Conservation (phyloP, 1,140 invertebrate species). For the Trichoplusia ni region DNA sequence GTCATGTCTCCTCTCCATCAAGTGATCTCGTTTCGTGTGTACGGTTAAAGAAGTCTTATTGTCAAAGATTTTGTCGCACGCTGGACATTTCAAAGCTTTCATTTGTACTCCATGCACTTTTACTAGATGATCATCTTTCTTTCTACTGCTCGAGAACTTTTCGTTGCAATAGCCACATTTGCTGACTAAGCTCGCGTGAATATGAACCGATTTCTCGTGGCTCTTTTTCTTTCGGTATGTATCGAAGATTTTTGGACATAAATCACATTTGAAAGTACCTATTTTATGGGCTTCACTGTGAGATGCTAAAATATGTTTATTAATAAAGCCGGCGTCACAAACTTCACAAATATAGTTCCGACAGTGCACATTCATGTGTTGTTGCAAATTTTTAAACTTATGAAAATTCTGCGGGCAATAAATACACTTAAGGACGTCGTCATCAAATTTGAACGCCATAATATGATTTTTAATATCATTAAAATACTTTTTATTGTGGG, state of each 20-base stretch:
- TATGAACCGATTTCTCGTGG: conserved; percentile 58
- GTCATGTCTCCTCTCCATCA: conserved; percentile 52
- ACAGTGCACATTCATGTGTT: conserved; percentile 67
- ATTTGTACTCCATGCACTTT: conserved; percentile 51
- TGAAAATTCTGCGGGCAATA: conserved; percentile 48
- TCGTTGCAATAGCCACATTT: conserved; percentile 60
- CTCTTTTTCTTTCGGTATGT: conserved; percentile 50
- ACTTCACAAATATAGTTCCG: conserved; percentile 58
- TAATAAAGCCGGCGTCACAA: conserved; percentile 59
- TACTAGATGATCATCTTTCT: conserved; percentile 54
- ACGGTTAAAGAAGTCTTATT: conserved; percentile 50
- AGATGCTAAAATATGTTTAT: conserved; percentile 38
- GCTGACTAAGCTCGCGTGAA: conserved; percentile 43
- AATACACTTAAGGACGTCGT: conserved; percentile 40
- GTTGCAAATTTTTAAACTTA: conserved; percentile 57
- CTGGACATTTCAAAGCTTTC: conserved; percentile 53
- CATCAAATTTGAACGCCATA: too few relatives aligned
- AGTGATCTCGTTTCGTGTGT: conserved; percentile 60
- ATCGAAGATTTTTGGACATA: conserved; percentile 55
- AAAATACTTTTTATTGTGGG: too few relatives aligned
- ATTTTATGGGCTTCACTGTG: conserved; percentile 54
- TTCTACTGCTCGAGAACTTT: conserved; percentile 52
- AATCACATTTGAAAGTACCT: conserved; percentile 50
- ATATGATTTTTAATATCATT: too few relatives aligned
- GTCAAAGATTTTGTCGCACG: conserved; percentile 58